Conservation (phyloP, 2,113 vertebrate species). For the Irena cyanogastra region DNA sequence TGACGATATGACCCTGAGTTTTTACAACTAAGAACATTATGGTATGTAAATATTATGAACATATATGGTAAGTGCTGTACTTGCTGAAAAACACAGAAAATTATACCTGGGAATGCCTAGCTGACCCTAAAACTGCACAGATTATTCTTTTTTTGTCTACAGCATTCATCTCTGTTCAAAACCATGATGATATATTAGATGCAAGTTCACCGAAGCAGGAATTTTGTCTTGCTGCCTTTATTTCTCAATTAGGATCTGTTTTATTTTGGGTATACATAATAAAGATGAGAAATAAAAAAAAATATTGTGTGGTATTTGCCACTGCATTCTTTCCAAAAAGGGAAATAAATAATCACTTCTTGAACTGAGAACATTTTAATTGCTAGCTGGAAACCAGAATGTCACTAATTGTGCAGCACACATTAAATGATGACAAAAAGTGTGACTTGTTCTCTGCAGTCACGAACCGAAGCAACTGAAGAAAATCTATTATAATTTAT, state of each 20-base stretch:
- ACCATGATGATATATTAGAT: not conserved
- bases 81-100: conserved; percentile 48
- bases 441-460: not conserved
- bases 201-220: not conserved
- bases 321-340: not conserved
- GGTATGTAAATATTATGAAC: conserved; percentile 62
- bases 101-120: not conserved
- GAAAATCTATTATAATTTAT: not conserved
- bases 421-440: not conserved
- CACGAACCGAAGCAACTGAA: not conserved
- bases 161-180: conserved; percentile 14
- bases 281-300: not conserved
- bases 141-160: not conserved
- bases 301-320: not conserved
- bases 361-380: not conserved
- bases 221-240: not conserved
- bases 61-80: conserved; percentile 58
- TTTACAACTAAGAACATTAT: conserved; percentile 47
- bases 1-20: conserved; percentile 58
- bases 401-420: not conserved
- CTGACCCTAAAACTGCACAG: conserved; percentile 15
- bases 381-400: conserved; percentile 2
- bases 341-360: not conserved
- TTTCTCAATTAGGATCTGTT: conserved; percentile 5
- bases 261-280: conserved; percentile 3